phyloP scores from a whole-genome alignment of 2,797 vertebrate species.

The Lycodopsis pacificus region DNA sequence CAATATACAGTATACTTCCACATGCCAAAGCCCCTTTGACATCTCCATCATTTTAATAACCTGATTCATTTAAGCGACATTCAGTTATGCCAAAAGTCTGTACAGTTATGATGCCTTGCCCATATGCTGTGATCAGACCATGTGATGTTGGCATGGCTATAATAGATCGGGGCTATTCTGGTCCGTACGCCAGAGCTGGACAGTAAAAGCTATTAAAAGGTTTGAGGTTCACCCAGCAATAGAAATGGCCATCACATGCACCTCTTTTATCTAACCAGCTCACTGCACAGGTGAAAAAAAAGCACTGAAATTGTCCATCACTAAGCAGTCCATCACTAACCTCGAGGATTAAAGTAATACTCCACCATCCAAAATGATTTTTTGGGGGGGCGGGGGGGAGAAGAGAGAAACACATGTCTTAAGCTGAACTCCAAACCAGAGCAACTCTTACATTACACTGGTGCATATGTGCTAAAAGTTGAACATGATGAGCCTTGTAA shows the following conservation, averaged over 20 bases:
- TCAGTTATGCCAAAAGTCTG: not conserved
- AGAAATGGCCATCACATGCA: conserved; percentile 4
- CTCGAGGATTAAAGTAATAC: not conserved
- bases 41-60: conserved; percentile 30
- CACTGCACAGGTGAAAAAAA: not conserved
- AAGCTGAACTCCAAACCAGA: not conserved
- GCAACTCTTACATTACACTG: not conserved
- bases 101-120: not conserved
- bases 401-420: not conserved
- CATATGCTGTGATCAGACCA: conserved; percentile 14
- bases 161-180: not conserved
- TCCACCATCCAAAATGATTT: not conserved
- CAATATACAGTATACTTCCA: not conserved
- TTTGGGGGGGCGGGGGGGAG: too few species aligned
- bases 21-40: conserved; percentile 9
- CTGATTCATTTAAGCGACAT: conserved; percentile 5
- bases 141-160: conserved; percentile 5
- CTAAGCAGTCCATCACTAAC: not conserved
- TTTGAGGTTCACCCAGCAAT: conserved; percentile 17
- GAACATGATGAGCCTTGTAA: not conserved
- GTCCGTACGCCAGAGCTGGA: conserved; percentile 18
- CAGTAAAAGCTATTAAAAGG: conserved; percentile 12
- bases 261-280: not conserved
- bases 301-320: not conserved
- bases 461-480: not conserved